Evolutionary conservation across 1,140 invertebrate species (phyloP).

Genomic region (Uloborus diversus): DNA sequence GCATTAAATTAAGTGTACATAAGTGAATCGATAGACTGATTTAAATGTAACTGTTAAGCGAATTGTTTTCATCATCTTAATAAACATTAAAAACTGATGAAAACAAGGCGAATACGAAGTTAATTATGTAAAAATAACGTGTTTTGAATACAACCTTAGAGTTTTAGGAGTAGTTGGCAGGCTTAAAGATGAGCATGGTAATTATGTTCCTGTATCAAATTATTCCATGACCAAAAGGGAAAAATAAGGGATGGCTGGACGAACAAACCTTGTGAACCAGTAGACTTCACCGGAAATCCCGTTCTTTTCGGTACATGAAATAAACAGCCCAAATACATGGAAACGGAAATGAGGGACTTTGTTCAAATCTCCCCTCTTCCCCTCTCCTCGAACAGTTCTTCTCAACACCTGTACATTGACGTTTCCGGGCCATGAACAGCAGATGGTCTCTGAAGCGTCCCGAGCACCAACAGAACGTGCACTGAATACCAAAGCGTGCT

Average conservation of each 20-base stretch:
- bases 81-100: too few species aligned
- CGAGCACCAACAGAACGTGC: conserved; percentile 1
- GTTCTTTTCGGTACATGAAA: conserved; percentile 38
- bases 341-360: conserved; percentile 32
- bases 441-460: conserved; percentile 12
- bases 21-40: too few species aligned
- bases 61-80: too few species aligned
- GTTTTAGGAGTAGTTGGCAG: too few species aligned
- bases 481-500: background rate
- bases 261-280: background rate
- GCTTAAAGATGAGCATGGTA: too few species aligned
- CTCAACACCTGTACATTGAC: conserved; percentile 23
- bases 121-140: too few species aligned
- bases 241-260: background rate
- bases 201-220: too few species aligned
- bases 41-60: too few species aligned
- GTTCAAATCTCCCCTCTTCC: background rate
- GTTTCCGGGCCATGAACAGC: background rate
- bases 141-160: too few species aligned
- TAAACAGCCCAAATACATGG: conserved; percentile 30
- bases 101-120: too few species aligned
- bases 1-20: too few species aligned
- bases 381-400: background rate
- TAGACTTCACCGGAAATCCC: conserved; percentile 34
- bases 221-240: too few species aligned